These are phyloP conservation scores for Drosophila suboccidentalis DNA, from an alignment of 2,888 invertebrate genomes.

Conservation along the genomic window DNA sequence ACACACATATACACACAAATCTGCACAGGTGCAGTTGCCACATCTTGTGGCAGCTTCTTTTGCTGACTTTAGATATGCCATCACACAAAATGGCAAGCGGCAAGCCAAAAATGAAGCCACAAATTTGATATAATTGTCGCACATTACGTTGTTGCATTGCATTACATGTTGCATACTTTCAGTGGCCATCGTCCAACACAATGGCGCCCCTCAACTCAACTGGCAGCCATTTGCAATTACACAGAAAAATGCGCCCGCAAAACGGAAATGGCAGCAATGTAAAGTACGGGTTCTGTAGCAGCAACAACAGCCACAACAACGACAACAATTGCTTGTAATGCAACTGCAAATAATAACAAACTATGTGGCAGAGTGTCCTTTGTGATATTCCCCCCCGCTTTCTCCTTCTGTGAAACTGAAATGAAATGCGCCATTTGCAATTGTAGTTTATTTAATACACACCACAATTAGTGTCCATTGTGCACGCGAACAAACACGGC, in stretches of 20 bases:
- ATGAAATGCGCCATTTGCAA: conserved; percentile 79
- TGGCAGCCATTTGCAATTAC: conserved; percentile 67
- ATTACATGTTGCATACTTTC: conserved; percentile 44
- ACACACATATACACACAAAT: conserved; percentile 4
- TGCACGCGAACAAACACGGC: conserved; percentile 53
- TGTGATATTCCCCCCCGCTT: conserved; percentile 12
- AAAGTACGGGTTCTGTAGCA: conserved; percentile 47
- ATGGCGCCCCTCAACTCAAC: conserved; percentile 39
- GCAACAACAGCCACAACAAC: conserved; percentile 39
- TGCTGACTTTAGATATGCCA: conserved; percentile 16
- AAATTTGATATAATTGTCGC: conserved; percentile 78
- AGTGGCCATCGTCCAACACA: conserved; percentile 26
- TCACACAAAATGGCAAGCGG: conserved; percentile 14
- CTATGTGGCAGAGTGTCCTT: conserved; percentile 49
- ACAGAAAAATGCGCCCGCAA: conserved; percentile 71
- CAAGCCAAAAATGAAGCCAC: conserved; percentile 30
- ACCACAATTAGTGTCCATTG: conserved; percentile 76
- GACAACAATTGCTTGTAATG: conserved; percentile 52
- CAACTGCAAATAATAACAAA: conserved; percentile 71
- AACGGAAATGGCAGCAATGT: conserved; percentile 71
- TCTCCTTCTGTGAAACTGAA: conserved; percentile 15
- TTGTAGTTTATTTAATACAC: conserved; percentile 79
- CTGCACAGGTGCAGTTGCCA: conserved; percentile 4
- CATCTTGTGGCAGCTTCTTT: conserved; percentile 25
- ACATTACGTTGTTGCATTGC: conserved; percentile 56